Evolutionary conservation across 2,888 invertebrate genomes (phyloP).

Genomic region (Rhorus exstirpatorius): DNA sequence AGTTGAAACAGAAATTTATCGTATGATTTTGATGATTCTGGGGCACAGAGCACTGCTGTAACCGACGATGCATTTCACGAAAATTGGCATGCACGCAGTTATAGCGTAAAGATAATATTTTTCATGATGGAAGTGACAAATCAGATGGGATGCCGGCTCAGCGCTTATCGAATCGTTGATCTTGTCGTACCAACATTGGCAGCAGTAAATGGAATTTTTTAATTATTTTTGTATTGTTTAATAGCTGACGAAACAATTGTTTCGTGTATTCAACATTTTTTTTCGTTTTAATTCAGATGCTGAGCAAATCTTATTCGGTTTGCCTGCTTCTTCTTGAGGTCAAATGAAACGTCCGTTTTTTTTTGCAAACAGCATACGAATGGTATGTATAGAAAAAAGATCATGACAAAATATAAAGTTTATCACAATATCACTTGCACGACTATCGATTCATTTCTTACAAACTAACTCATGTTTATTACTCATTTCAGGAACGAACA

Average conservation of each 20-base stretch:
- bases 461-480: no score
- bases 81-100: constrained; percentile 68
- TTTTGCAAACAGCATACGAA: no score
- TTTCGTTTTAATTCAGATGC: constrained; percentile 15
- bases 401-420: no score
- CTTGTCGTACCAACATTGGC: constrained; percentile 74
- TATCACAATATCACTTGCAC: no score
- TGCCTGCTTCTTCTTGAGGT: constrained; percentile 40
- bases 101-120: constrained; percentile 55
- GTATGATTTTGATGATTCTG: background rate
- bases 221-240: no score
- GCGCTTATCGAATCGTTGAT: constrained; percentile 69
- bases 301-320: constrained; percentile 37
- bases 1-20: background rate
- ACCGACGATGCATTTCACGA: constrained; percentile 72
- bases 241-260: no score
- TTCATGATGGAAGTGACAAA: constrained; percentile 65
- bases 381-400: no score
- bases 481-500: no score
- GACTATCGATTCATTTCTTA: no score
- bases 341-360: background rate
- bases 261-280: no score
- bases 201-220: constrained; percentile 71
- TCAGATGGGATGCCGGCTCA: constrained; percentile 71
- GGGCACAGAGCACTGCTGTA: constrained; percentile 71